phyloP scores from a whole-genome alignment of 2,113 vertebrate genomes.

The Sinocyclocheilus maitianheensis region DNA sequence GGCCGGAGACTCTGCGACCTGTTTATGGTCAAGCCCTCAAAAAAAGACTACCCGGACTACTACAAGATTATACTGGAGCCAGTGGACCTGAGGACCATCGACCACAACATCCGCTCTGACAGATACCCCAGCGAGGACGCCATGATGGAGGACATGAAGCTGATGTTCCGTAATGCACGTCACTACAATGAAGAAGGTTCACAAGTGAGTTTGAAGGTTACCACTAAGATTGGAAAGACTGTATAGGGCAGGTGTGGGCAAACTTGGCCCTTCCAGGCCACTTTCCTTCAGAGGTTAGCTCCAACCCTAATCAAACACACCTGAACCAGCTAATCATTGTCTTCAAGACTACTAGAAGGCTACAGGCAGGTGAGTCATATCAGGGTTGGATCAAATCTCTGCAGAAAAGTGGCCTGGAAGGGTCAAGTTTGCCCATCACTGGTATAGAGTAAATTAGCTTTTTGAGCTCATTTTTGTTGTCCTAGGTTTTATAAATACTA shows the following conservation, averaged over 20 bases:
- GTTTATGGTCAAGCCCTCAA: slow-evolving; percentile 98
- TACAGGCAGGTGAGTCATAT: too few species aligned
- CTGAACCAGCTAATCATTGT: too few species aligned
- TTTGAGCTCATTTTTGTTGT: background rate
- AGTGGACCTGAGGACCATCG: slow-evolving; percentile 95
- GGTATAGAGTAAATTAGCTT: background rate
- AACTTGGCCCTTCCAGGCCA: too few species aligned
- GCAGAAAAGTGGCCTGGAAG: too few species aligned
- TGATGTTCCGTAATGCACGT: slow-evolving; percentile 97
- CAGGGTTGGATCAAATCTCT: too few species aligned
- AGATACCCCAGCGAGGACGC: slow-evolving; percentile 89
- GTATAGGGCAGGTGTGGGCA: background rate
- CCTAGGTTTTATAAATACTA: background rate
- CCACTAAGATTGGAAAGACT: background rate
- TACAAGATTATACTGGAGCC: slow-evolving; percentile 98
- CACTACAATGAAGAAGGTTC: slow-evolving; percentile 99
- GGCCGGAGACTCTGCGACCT: slow-evolving; percentile 92
- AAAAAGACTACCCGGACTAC: slow-evolving; percentile 99
- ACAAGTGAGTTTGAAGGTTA: slow-evolving; percentile 75
- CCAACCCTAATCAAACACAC: too few species aligned
- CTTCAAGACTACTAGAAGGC: too few species aligned
- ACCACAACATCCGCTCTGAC: slow-evolving; percentile 94
- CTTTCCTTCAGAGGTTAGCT: too few species aligned
- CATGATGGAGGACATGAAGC: slow-evolving; percentile 94
- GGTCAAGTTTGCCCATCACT: too few species aligned